Base-by-base conservation (phyloP, 2,113 vertebrate species). In the Eulemur rufifrons region DNA sequence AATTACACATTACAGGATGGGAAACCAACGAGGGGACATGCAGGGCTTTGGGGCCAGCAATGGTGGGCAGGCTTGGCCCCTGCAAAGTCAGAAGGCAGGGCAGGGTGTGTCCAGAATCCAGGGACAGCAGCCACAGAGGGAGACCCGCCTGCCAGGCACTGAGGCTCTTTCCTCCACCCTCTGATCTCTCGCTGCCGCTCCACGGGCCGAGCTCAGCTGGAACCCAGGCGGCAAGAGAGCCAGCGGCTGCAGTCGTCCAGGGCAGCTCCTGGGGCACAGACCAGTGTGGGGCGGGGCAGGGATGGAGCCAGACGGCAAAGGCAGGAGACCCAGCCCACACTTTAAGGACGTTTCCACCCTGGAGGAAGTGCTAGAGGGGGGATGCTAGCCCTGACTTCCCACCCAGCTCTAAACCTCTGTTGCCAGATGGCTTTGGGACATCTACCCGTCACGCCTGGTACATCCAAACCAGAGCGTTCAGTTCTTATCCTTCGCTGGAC, bases 301-400 rank as follows among this genome's bases (percentile, higher is more conserved):
- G 14, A 37, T 0, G 18, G 25, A 80, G 39, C 25, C 8, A 10
- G 52, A 45, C 0, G 0, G 32, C 63, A 25, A 10, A 23, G 63
- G 27, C 59, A 45, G 61, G 81, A 47, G 13, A 42, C 4, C 8
- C 34, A 52, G 45, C 23, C 39, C 5, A 13, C 0, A 10, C 29
- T 13, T 52, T 15, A 42, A 59, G 59, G 45, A 54, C 2, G 37
- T 29, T 21, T 20, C 32, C 34, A 76, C 13, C 37, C 11, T 52
- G 2, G 0, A 1, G 4, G 77, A 5, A 69, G 11, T 42, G 0
- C 42, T 8, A 42, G 11, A 27, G 3, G 9, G 34, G 34, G 2
- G 56, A 2, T 54, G 9, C 42, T n/a, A 18, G 12, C 32, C 42
- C 23, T 23, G 25, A 42, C 37, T 59, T 6, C 32, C 42, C 27